phyloP scores from a whole-genome alignment of 2,888 invertebrate genomes.

The Ectemnius continuus region DNA sequence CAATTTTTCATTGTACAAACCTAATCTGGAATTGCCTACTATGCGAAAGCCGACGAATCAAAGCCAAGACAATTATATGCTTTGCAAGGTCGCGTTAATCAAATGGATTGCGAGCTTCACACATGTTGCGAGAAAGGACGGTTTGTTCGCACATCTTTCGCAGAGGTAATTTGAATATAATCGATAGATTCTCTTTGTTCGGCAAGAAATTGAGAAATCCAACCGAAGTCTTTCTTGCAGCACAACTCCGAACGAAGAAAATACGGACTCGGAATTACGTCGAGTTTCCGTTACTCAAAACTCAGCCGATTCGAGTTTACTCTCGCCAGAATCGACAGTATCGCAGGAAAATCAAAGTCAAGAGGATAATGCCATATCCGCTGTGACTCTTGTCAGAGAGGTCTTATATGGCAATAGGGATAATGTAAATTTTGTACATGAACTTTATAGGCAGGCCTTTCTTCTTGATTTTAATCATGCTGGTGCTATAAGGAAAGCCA shows the following conservation, averaged over 20 bases:
- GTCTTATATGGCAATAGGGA: constrained; percentile 92
- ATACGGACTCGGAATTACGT: constrained; percentile 74
- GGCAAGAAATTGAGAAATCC: no score
- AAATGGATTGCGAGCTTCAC: constrained; percentile 94
- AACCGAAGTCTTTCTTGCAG: constrained; percentile 53
- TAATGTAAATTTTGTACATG: constrained; percentile 96
- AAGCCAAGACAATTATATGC: constrained; percentile 80
- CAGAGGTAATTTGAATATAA: constrained; percentile 65
- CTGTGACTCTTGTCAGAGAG: constrained; percentile 88
- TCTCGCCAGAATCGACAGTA: constrained; percentile 67
- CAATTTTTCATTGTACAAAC: constrained; percentile 89
- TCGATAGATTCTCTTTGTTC: constrained; percentile 12
- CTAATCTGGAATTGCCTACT: constrained; percentile 88
- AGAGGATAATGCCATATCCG: constrained; percentile 77
- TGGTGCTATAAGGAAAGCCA: constrained; percentile 91
- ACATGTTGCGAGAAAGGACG: constrained; percentile 85
- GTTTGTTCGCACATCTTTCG: constrained; percentile 73
- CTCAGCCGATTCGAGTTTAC: constrained; percentile 69
- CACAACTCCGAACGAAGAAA: constrained; percentile 76
- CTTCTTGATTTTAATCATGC: constrained; percentile 93
- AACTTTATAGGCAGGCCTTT: constrained; percentile 95
- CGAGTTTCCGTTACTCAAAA: constrained; percentile 77
- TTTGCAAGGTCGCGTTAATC: constrained; percentile 91
- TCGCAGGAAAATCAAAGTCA: constrained; percentile 67
- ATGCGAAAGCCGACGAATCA: constrained; percentile 83